Conservation (phyloP, 1,140 invertebrate species). For the Drosophila subpulchrella region DNA sequence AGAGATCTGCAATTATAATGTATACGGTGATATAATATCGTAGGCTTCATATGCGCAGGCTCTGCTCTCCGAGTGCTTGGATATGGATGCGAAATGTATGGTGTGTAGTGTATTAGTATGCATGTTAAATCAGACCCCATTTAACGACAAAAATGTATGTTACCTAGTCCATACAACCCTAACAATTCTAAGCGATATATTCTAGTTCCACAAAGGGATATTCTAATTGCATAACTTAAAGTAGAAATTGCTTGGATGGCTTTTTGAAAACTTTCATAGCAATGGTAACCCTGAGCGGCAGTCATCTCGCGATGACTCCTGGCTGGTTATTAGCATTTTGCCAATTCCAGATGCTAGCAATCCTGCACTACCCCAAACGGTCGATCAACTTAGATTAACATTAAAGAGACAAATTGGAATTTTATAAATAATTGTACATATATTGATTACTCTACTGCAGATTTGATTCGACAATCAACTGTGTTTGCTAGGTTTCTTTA, state of each 20-base stretch:
- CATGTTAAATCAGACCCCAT: constrained; percentile 18
- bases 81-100: constrained; percentile 3
- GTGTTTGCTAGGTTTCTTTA: constrained; percentile 23
- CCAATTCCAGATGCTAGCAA: constrained; percentile 10
- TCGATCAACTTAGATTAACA: constrained; percentile 34
- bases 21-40: constrained; percentile 45
- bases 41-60: constrained; percentile 2
- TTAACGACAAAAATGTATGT: constrained; percentile 15
- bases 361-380: constrained; percentile 22
- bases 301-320: constrained; percentile 7
- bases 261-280: constrained; percentile 12
- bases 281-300: constrained; percentile 45
- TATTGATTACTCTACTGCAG: constrained; percentile 72
- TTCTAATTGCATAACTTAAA: constrained; percentile 39
- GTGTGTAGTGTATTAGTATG: constrained; percentile 4
- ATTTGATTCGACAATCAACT: constrained; percentile 75
- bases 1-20: constrained; percentile 41
- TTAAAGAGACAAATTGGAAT: constrained; percentile 52
- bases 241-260: constrained; percentile 39
- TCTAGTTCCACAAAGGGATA: constrained; percentile 20
- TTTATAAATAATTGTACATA: constrained; percentile 73
- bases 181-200: constrained; percentile 19
- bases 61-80: constrained; percentile 12
- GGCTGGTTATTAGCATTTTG: constrained; percentile 3
- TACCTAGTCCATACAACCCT: constrained; percentile 19